Base-by-base conservation (phyloP, 92 coral and sea anemone species). In the Actinostola sp. region DNA sequence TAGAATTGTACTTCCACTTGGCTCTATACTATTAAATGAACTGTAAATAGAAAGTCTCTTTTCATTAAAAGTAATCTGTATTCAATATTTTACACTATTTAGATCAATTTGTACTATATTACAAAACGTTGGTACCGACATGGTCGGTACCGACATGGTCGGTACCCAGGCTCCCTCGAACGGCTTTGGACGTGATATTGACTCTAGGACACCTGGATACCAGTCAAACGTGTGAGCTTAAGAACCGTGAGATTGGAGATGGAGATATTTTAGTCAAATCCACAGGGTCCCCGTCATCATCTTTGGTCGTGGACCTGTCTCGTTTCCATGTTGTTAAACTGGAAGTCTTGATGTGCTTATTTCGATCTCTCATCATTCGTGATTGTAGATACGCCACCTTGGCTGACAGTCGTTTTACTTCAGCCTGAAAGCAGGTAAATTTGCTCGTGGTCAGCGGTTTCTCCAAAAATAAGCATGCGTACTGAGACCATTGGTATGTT, bases 291-390 rank as follows among this genome's bases (percentile, higher is more conserved):
- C 67, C 45, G 14, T 81, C 92, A 3, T 86, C 88, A 30, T 77
- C 80, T 21, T 84, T 81, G 0, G 92, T 49, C 24, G 25, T 23
- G 21, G 92, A 52, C 46, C 92, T 72, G 11, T 63, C 67, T 16
- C 88, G 76, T 21, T 70, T 55, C 43, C 72, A 79, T 38, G 84
- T 70, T 46, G 54, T 74, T 21, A 56, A 30, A 17, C 64, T 70
- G 32, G 63, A 61, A 8, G 79, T 61, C 60, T 82, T 86, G 33
- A 91, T 56, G 53, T 87, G 92, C 44, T 91, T 89, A 54, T 91
- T 91, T n/a, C 85, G 72, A 49, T 87, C 89, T 72, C 64, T 84
- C 97, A 91, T 91, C 8, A 91, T 83, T 3, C 90, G 85, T 30
- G 92, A 79, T 39, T 91, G 92, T 13, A 91, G 80, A 39, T 39